These are phyloP conservation scores for Panthera tigris DNA, from an alignment of 2,113 vertebrate genomes.

Conservation along the genomic window DNA sequence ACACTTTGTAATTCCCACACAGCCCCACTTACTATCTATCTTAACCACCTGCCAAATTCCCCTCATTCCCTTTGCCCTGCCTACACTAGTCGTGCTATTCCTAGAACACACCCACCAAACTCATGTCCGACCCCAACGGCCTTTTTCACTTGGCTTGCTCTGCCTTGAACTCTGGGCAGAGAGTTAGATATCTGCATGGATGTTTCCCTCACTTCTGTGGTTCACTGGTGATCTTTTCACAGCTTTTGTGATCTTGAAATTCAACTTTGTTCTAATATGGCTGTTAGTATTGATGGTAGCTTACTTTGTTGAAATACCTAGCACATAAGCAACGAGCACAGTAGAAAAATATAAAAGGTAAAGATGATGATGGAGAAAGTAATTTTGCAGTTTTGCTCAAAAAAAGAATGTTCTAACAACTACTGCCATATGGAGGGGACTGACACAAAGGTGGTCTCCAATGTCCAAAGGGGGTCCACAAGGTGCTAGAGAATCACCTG, in stretches of 20 bases:
- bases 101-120: neutral
- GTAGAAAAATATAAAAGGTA: neutral
- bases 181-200: neutral
- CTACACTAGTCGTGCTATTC: neutral
- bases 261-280: neutral
- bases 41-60: neutral
- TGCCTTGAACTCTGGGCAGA: neutral
- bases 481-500: neutral
- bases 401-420: neutral
- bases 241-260: neutral
- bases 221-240: neutral
- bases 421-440: neutral
- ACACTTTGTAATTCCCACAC: neutral
- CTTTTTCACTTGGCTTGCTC: neutral
- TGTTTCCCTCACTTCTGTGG: neutral
- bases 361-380: neutral
- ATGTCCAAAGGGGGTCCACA: neutral
- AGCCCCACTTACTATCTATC: neutral
- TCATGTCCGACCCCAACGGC: rapidly evolving
- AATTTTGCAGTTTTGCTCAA: neutral
- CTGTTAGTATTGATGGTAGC: neutral
- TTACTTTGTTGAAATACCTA: neutral
- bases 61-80: neutral
- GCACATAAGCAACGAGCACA: neutral
- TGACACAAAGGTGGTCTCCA: neutral